phyloP scores from a whole-genome alignment of 2,888 invertebrate genomes.

The Plusia festucae region DNA sequence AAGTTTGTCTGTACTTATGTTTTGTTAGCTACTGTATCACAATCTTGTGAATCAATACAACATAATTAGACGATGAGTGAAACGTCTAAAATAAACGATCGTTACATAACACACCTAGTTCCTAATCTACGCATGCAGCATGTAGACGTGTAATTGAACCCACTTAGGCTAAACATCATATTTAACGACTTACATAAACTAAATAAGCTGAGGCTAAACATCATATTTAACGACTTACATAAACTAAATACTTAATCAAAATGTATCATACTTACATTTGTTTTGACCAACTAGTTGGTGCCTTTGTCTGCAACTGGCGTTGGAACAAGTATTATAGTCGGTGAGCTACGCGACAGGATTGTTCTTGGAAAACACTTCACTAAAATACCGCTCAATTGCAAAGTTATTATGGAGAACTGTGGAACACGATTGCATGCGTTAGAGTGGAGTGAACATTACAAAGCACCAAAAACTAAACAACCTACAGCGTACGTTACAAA shows the following conservation, averaged over 20 bases:
- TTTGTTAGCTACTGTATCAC: background rate
- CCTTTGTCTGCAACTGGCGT: slow-evolving; percentile 90
- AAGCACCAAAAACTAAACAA: slow-evolving; percentile 79
- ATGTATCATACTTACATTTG: slow-evolving; percentile 7
- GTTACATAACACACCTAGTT: slow-evolving; percentile 2
- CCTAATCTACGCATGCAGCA: background rate
- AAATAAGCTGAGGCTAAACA: background rate
- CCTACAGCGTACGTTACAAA: slow-evolving; percentile 70
- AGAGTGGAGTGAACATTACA: slow-evolving; percentile 85
- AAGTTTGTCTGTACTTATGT: no score
- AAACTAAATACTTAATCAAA: background rate
- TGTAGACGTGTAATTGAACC: background rate
- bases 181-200: background rate
- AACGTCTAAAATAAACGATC: background rate
- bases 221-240: background rate
- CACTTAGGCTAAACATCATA: background rate
- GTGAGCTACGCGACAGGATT: slow-evolving; percentile 89
- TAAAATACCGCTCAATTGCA: slow-evolving; percentile 78
- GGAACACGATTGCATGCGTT: slow-evolving; percentile 87
- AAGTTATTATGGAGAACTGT: slow-evolving; percentile 87
- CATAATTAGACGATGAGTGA: background rate
- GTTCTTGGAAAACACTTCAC: slow-evolving; percentile 91
- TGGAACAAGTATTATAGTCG: slow-evolving; percentile 91
- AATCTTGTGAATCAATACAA: slow-evolving; percentile 5
- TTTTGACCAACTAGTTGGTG: slow-evolving; percentile 68